phyloP scores from a whole-genome alignment of 2,888 invertebrate genomes.

The Philonicus albiceps region DNA sequence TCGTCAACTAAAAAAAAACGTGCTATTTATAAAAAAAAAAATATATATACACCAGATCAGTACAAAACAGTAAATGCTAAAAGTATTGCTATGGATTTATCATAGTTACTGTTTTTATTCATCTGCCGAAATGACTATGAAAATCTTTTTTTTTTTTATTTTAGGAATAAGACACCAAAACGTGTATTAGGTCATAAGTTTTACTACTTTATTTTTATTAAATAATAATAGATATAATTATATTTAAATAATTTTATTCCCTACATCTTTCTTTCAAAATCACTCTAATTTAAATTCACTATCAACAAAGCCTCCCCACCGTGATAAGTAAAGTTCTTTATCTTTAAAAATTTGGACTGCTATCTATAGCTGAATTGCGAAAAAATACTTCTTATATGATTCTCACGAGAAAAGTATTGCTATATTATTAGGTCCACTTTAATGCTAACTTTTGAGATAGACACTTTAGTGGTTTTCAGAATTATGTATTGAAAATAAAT shows the following conservation, averaged over 20 bases:
- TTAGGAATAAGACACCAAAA: not conserved
- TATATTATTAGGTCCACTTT: too few relatives aligned
- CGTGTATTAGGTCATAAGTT: not conserved
- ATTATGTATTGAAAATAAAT: too few relatives aligned
- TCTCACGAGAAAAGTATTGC: too few relatives aligned
- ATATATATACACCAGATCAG: not conserved
- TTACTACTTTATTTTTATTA: not conserved
- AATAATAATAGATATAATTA: not conserved
- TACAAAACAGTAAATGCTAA: not conserved
- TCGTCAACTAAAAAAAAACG: not conserved
- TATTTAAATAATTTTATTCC: not conserved
- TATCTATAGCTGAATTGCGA: too few relatives aligned
- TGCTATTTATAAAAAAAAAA: not conserved
- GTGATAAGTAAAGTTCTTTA: too few relatives aligned
- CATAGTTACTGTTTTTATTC: not conserved
- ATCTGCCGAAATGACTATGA: not conserved
- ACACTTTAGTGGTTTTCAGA: too few relatives aligned
- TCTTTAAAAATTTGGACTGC: too few relatives aligned
- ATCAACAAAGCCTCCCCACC: too few relatives aligned
- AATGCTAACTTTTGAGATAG: too few relatives aligned
- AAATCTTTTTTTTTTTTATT: not conserved
- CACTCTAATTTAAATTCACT: too few relatives aligned
- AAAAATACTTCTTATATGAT: too few relatives aligned
- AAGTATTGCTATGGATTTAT: not conserved
- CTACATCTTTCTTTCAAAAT: too few relatives aligned